Conservation (phyloP, 1,140 invertebrate species). For the Batillaria attramentaria region DNA sequence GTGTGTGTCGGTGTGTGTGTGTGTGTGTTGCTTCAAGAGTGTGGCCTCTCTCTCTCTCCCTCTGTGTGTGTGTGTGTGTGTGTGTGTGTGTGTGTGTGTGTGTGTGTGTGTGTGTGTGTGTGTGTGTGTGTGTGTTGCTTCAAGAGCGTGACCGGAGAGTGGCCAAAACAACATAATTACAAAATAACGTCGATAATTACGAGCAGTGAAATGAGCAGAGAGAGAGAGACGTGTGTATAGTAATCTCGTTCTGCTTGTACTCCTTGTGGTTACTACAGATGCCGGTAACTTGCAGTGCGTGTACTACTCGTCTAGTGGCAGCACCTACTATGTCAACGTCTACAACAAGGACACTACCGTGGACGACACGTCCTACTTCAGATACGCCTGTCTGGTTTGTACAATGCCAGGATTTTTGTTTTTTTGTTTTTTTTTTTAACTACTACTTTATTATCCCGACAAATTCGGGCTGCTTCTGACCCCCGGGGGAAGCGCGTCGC, state of each 20-base stretch:
- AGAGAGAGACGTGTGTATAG: no score
- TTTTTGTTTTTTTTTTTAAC: no score
- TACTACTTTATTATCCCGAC: no score
- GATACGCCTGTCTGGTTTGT: conserved; percentile 44
- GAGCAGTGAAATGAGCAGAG: no score
- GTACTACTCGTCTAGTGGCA: neutral
- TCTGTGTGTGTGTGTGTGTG: conserved; percentile 2
- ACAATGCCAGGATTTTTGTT: no score
- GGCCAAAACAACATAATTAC: no score
- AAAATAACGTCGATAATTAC: no score
- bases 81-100: conserved; percentile 2
- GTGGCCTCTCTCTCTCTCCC: neutral
- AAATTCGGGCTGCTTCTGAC: no score
- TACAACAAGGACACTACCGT: conserved; percentile 38
- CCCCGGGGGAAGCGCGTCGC: no score
- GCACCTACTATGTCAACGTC: conserved; percentile 34
- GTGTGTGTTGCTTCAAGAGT: neutral
- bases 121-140: neutral
- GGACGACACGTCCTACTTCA: conserved; percentile 31
- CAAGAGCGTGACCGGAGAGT: neutral
- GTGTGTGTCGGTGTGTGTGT: neutral
- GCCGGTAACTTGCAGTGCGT: conserved; percentile 22
- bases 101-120: conserved; percentile 2
- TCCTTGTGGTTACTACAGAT: neutral
- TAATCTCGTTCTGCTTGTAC: no score